Conservation (phyloP, 2,113 vertebrate genomes). For the Halichoeres trimaculatus region DNA sequence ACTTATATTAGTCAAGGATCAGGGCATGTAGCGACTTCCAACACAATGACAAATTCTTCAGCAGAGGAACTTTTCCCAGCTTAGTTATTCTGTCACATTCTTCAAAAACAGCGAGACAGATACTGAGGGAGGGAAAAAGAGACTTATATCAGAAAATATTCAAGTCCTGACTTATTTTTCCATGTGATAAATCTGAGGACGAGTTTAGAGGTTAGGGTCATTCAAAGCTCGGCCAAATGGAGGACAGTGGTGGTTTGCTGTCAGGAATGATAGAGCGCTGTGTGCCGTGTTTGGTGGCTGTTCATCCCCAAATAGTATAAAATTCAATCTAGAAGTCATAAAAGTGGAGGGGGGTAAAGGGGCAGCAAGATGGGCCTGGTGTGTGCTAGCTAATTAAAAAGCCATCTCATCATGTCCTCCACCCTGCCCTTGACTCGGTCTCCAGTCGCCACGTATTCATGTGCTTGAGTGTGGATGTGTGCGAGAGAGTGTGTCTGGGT, state of each 20-base stretch:
- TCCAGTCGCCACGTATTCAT: conserved; percentile 70
- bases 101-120: background rate
- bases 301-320: conserved; percentile 81
- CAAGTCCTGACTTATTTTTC: conserved; percentile 11
- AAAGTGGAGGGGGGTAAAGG: conserved; percentile 69
- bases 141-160: conserved; percentile 49
- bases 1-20: conserved; percentile 4
- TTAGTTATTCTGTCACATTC: background rate
- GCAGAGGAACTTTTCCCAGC: background rate
- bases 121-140: background rate
- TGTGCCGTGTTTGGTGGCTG: conserved; percentile 70
- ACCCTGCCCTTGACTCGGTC: conserved; percentile 89
- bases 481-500: conserved; percentile 24
- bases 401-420: conserved; percentile 91
- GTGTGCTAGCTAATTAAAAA: conserved; percentile 82
- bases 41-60: background rate
- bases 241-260: conserved; percentile 64
- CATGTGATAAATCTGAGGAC: conserved; percentile 36
- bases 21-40: background rate
- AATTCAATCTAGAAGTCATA: conserved; percentile 81
- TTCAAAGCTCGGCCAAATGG: conserved; percentile 46
- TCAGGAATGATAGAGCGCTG: conserved; percentile 76
- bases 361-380: conserved; percentile 68
- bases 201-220: conserved; percentile 50
- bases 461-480: conserved; percentile 22